These are phyloP conservation scores for Melitaea cinxia DNA, from an alignment of 1,140 invertebrate genomes.

Conservation along the genomic window DNA sequence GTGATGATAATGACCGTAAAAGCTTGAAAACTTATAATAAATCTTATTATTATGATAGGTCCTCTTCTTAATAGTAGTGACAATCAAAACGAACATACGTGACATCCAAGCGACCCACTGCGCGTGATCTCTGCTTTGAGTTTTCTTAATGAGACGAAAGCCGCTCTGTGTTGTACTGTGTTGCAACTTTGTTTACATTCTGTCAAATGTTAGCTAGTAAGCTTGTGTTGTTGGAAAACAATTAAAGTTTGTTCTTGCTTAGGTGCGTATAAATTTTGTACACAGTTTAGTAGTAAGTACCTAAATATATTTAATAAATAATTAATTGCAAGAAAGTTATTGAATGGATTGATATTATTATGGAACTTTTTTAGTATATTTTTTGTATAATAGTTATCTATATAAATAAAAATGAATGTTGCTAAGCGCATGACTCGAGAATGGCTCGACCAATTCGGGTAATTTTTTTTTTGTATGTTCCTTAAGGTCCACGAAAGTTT, in stretches of 20 bases:
- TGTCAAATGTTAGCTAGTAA: background rate
- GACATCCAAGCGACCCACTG: slow-evolving; percentile 12
- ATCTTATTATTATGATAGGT: background rate
- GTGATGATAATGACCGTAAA: too few relatives aligned
- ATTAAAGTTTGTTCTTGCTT: background rate
- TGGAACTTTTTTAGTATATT: too few relatives aligned
- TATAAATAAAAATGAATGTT: too few relatives aligned
- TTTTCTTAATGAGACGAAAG: slow-evolving; percentile 5
- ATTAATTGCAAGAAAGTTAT: too few relatives aligned
- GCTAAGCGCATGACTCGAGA: too few relatives aligned
- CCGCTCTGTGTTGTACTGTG: background rate
- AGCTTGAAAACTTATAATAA: slow-evolving; percentile 13
- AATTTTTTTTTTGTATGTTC: too few relatives aligned
- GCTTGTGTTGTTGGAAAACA: background rate
- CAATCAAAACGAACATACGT: slow-evolving; percentile 13
- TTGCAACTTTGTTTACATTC: background rate
- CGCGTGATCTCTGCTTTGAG: slow-evolving; percentile 15
- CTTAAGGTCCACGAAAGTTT: too few relatives aligned
- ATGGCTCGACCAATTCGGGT: too few relatives aligned
- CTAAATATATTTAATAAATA: too few relatives aligned
- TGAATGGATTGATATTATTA: too few relatives aligned
- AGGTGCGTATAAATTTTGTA: background rate
- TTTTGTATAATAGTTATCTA: too few relatives aligned
- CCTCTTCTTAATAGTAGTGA: slow-evolving; percentile 15
- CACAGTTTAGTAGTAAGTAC: background rate